Evolutionary conservation across 1,140 invertebrate genomes (phyloP).

Genomic region (Apocrypta bakeri): DNA sequence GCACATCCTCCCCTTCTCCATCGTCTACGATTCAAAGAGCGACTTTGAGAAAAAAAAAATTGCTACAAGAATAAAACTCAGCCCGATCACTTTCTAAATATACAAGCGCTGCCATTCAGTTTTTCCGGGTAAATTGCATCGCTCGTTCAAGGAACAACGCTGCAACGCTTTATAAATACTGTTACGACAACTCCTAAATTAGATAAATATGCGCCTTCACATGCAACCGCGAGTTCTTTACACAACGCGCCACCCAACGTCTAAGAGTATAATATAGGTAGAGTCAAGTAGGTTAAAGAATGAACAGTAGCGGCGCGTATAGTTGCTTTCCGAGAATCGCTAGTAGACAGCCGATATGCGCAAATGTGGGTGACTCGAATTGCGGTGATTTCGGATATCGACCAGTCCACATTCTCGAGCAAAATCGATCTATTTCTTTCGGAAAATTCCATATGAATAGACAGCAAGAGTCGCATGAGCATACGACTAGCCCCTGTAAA

Average conservation of each 20-base stretch:
- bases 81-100: background rate
- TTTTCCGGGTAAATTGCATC: background rate
- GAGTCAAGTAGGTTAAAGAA: constrained; percentile 21
- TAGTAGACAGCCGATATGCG: background rate
- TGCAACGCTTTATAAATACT: background rate
- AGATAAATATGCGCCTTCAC: background rate
- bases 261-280: no score
- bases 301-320: constrained; percentile 36
- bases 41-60: no score
- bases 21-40: no score
- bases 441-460: no score
- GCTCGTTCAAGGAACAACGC: background rate
- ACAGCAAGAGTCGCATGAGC: background rate
- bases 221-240: background rate
- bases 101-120: background rate
- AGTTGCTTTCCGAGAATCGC: constrained; percentile 25
- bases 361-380: background rate
- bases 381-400: background rate
- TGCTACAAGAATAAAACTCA: no score
- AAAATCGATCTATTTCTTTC: no score
- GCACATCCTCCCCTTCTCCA: constrained; percentile 5
- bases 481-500: background rate
- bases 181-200: constrained; percentile 19
- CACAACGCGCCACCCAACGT: background rate
- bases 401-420: background rate